Evolutionary conservation across 2,113 vertebrate genomes (phyloP), one percentile per base, ranked within the genome.

Genomic region (Trematocara marginatum): DNA sequence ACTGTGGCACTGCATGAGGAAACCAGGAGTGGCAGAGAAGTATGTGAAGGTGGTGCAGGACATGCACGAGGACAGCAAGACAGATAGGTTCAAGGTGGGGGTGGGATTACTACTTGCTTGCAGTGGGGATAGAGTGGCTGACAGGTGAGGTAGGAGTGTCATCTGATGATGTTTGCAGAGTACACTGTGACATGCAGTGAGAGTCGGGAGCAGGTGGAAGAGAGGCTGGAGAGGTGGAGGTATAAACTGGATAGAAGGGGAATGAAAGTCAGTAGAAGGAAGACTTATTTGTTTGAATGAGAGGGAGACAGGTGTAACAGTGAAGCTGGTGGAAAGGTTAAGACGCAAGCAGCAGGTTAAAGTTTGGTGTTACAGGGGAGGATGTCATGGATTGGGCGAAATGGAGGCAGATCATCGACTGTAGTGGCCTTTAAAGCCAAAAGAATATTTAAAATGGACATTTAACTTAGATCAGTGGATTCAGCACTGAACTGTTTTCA

Each of bases 241-340:
- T 47, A 47, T 29, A 45, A 15, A 29, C 40, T 0, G 0, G 1
- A 10, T 16, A 1, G 66, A 74, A 74, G 66, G 23, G 13, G 40
- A 47, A 0, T 74, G 66, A 47, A 47, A 29, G 40, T 29, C 66
- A 47, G 66, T 10, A 4, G 40, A 47, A 74, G 13, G 13, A 16
- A 74, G 13, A 74, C 2, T 10, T 45, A 26, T 2, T 26, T 0
- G 1, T 71, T 26, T 45, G 0, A 42, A 4, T 42, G 64, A 42
- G 20, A 69, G 38, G 64, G 2, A 10, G 64, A 42, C 11, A 26
- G 0, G 38, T 69, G 64, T 42, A 42, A 42, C 64, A 42, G 38
- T 9, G 34, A 69, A 69, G 64, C 38, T 45, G 64, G 1, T 64
- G 59, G 34, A 64, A 64, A 64, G 0, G 0, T 64, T n/a, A 64